These are phyloP conservation scores for Drosophila orena DNA, from an alignment of 1,140 invertebrate species.

Conservation along the genomic window DNA sequence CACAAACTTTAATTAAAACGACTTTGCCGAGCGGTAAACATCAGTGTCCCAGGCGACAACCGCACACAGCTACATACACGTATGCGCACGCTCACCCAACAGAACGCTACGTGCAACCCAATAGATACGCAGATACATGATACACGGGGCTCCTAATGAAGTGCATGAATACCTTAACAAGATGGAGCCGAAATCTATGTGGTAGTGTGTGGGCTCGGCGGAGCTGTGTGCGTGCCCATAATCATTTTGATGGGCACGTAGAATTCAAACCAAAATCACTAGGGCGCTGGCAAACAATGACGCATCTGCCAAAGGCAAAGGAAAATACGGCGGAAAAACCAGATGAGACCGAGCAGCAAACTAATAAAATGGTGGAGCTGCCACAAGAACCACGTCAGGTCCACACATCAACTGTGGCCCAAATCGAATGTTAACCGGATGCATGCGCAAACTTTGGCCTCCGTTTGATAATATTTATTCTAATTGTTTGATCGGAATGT, in stretches of 20 bases:
- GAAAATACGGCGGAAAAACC: conserved; percentile 29
- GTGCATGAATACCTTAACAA: conserved; percentile 76
- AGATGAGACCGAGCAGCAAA: conserved; percentile 40
- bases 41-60: conserved; percentile 41
- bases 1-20: conserved; percentile 79
- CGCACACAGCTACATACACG: conserved; percentile 2
- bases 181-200: conserved; percentile 34
- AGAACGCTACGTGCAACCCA: conserved; percentile 13
- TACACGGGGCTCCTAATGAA: conserved; percentile 75
- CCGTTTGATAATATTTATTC: conserved; percentile 49
- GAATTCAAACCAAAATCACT: conserved; percentile 81
- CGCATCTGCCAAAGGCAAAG: conserved; percentile 29
- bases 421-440: conserved; percentile 40
- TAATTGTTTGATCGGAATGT: conserved; percentile 2
- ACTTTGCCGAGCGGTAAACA: conserved; percentile 70
- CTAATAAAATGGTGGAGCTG: conserved; percentile 78
- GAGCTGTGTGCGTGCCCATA: conserved; percentile 62
- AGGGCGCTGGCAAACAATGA: conserved; percentile 52
- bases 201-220: no score
- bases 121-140: conserved; percentile 22
- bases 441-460: conserved; percentile 50
- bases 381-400: conserved; percentile 17
- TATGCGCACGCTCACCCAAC: neutral
- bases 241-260: conserved; percentile 81
- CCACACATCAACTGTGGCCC: no score